Evolutionary conservation across 2,888 invertebrate species (phyloP).

Genomic region (Meganola albula): DNA sequence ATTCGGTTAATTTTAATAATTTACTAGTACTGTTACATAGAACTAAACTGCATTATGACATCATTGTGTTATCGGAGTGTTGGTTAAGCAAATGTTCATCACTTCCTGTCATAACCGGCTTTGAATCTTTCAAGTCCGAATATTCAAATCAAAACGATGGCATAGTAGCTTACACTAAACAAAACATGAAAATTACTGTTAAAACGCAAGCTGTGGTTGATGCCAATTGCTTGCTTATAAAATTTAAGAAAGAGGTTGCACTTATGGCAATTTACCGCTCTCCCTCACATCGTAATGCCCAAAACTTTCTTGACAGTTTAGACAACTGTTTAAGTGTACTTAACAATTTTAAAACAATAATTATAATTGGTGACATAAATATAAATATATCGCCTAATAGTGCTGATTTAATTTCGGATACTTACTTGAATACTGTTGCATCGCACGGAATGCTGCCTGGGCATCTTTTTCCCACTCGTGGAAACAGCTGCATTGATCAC

Average conservation of each 20-base stretch:
- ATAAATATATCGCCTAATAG: constrained; percentile 4
- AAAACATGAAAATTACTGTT: neutral
- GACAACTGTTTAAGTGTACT: neutral
- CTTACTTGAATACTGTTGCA: constrained; percentile 1
- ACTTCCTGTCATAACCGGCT: constrained; percentile 3
- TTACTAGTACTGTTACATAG: constrained; percentile 1
- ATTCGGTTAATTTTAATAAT: constrained; percentile 3
- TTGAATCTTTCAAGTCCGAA: neutral
- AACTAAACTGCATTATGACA: constrained; percentile 3
- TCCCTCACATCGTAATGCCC: constrained; percentile 2
- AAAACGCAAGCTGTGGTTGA: neutral
- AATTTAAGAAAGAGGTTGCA: constrained; percentile 1
- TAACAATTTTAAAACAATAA: constrained; percentile 1
- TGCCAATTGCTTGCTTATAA: constrained; percentile 2
- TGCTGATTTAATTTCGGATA: neutral
- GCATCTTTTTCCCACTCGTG: constrained; percentile 1
- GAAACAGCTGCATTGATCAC: neutral
- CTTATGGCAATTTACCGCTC: constrained; percentile 3
- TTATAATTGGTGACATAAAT: constrained; percentile 3
- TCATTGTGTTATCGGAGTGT: constrained; percentile 5
- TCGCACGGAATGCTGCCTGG: neutral
- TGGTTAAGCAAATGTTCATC: constrained; percentile 5
- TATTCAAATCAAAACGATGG: constrained; percentile 6
- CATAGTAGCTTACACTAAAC: neutral
- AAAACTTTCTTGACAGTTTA: constrained; percentile 1